Conservation (phyloP, 2,888 invertebrate genomes). For the Galerucella pusilla region DNA sequence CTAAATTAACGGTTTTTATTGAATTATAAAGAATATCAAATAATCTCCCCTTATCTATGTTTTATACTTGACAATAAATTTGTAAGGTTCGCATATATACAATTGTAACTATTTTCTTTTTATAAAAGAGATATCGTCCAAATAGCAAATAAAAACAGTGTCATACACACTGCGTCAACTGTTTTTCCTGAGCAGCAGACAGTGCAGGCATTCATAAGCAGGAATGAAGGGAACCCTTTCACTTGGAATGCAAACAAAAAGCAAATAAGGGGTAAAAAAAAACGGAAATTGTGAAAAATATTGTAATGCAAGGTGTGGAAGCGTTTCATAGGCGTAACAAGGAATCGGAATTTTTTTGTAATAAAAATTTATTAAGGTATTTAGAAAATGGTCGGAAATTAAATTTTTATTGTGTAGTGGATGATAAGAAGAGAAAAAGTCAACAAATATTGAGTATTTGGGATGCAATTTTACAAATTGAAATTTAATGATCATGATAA, state of each 20-base stretch:
- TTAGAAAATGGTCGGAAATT: neutral
- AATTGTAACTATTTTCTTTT: neutral
- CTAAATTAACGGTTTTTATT: neutral
- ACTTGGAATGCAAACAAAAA: constrained; percentile 22
- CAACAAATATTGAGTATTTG: no score
- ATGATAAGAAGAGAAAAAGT: no score
- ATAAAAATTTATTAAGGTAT: no score
- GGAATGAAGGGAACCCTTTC: constrained; percentile 28
- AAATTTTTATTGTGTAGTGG: no score
- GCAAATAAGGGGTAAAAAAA: constrained; percentile 10
- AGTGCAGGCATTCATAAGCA: constrained; percentile 27
- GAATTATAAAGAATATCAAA: neutral
- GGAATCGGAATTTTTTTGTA: neutral
- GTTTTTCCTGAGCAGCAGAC: constrained; percentile 10
- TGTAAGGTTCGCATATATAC: neutral
- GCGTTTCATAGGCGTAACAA: constrained; percentile 40
- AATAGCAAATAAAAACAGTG: constrained; percentile 6
- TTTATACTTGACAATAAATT: neutral
- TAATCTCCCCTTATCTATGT: constrained; percentile 1
- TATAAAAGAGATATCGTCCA: neutral
- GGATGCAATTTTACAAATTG: no score
- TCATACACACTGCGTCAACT: neutral
- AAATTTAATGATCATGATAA: no score
- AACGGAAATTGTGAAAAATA: constrained; percentile 15
- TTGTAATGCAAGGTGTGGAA: constrained; percentile 9